Conservation (phyloP, 1,140 invertebrate species). For the Capitella teleta region DNA sequence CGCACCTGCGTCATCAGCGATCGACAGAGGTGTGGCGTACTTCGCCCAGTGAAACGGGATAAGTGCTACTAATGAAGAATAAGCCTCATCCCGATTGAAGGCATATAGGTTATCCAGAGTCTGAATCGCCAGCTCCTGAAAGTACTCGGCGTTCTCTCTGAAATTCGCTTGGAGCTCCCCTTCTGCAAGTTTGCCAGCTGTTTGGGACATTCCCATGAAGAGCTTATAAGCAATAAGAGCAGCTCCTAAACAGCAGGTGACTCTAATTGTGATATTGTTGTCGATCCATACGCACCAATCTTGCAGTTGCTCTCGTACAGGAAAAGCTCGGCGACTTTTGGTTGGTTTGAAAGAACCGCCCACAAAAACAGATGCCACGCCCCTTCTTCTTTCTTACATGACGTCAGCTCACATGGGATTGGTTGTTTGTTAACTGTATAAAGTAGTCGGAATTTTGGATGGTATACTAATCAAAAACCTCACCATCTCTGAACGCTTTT, state of each 20-base stretch:
- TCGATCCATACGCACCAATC: not conserved
- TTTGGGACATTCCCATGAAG: not conserved
- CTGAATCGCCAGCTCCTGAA: not conserved
- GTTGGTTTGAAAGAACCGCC: not conserved
- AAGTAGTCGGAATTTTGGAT: no score
- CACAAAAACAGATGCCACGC: not conserved
- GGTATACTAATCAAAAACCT: no score
- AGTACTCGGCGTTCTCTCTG: not conserved
- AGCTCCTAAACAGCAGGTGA: not conserved
- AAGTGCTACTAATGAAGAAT: not conserved
- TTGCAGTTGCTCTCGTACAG: constrained; percentile 1
- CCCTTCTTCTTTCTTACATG: not conserved
- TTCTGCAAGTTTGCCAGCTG: not conserved
- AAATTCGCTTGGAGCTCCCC: not conserved
- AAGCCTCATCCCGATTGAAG: not conserved
- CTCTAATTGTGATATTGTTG: not conserved
- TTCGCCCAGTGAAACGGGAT: not conserved
- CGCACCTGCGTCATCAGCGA: not conserved
- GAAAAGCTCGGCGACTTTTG: not conserved
- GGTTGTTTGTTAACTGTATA: no score
- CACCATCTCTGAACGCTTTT: no score
- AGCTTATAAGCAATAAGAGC: not conserved
- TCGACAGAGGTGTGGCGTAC: not conserved
- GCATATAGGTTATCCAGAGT: not conserved
- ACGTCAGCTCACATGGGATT: not conserved